Conservation (phyloP, 2,888 invertebrate species). For the Himalopsyche tibetana region DNA sequence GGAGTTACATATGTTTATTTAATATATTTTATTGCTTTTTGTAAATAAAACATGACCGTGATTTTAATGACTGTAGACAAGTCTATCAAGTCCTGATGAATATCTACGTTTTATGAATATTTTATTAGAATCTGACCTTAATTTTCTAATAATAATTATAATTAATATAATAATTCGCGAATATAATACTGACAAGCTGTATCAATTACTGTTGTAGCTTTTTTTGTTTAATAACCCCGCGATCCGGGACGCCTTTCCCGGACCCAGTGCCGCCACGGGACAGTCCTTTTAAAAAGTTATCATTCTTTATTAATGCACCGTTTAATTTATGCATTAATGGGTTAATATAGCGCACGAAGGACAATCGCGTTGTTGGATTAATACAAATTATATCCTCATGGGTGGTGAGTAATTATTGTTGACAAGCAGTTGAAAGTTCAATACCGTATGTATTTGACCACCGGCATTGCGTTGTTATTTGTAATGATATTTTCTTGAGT, state of each 20-base stretch:
- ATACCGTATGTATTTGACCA: not conserved
- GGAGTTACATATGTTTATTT: too few relatives aligned
- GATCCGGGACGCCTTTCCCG: not conserved
- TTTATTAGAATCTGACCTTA: too few relatives aligned
- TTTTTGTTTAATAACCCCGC: not conserved
- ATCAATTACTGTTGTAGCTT: not conserved
- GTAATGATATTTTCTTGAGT: too few relatives aligned
- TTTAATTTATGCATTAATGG: constrained; percentile 24
- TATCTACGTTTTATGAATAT: too few relatives aligned
- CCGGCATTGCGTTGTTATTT: not conserved
- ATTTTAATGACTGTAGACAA: too few relatives aligned
- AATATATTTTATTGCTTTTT: too few relatives aligned
- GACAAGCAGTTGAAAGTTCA: constrained; percentile 1
- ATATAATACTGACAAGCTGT: too few relatives aligned
- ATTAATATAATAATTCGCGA: too few relatives aligned
- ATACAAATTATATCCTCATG: not conserved
- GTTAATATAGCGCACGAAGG: constrained; percentile 3
- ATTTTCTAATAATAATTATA: too few relatives aligned
- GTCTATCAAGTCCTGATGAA: too few relatives aligned
- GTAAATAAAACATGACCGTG: too few relatives aligned
- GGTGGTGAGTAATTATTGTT: constrained; percentile 3
- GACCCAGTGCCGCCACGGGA: not conserved
- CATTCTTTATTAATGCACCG: constrained; percentile 15
- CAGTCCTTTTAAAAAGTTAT: constrained; percentile 12
- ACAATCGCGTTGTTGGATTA: constrained; percentile 25